phyloP scores from a whole-genome alignment of 2,113 vertebrate genomes.

The Picathartes gymnocephalus region DNA sequence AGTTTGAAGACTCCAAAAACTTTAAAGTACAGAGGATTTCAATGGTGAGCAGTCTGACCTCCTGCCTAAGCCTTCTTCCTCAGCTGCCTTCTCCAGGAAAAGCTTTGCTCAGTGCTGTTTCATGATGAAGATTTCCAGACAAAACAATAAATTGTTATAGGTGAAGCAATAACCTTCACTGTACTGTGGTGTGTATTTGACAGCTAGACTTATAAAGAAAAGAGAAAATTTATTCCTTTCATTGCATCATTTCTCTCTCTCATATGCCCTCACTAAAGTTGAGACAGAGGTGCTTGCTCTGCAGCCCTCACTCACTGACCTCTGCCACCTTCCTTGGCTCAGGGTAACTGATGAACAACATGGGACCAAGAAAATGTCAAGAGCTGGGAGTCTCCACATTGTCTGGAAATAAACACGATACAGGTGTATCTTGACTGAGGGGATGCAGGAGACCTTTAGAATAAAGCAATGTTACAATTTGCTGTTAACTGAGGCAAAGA shows the following conservation, averaged over 20 bases:
- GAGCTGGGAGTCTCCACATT: not conserved
- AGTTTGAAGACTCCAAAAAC: not conserved
- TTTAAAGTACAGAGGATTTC: not conserved
- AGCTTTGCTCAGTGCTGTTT: not conserved
- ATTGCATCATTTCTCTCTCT: not conserved
- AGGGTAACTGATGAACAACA: not conserved
- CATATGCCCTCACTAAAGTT: not conserved
- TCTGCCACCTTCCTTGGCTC: not conserved
- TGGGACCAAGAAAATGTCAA: not conserved
- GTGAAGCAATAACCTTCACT: not conserved
- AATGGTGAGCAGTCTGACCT: not conserved
- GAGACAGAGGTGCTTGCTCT: not conserved
- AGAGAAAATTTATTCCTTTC: not conserved
- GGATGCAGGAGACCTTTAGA: not conserved
- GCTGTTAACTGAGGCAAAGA: not conserved
- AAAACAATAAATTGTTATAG: not conserved
- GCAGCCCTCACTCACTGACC: not conserved
- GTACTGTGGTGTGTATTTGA: not conserved
- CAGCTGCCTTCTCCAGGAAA: not conserved
- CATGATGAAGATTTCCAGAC: not conserved
- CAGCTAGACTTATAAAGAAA: not conserved
- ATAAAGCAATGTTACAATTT: not conserved
- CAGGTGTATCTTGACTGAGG: not conserved
- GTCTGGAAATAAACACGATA: not conserved
- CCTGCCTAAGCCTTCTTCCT: not conserved